These are phyloP conservation scores for Corbicula japonica DNA, from an alignment of 2,888 invertebrate genomes.

Conservation along the genomic window DNA sequence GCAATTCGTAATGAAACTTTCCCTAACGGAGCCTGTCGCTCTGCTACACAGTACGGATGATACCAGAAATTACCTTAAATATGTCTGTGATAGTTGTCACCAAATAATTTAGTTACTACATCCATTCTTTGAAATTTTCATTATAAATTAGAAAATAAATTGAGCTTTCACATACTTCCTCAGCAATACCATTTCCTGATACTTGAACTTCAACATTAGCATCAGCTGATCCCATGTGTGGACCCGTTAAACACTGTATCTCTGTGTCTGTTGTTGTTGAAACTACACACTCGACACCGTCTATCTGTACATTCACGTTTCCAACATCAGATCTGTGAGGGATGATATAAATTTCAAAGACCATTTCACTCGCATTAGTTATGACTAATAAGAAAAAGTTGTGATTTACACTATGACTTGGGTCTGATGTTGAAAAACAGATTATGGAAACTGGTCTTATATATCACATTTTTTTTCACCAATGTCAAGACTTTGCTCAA, in stretches of 20 bases:
- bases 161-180: conserved; percentile 64
- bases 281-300: conserved; percentile 65
- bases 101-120: background rate
- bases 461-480: too few relatives aligned
- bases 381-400: too few relatives aligned
- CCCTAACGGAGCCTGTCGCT: background rate
- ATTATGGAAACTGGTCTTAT: too few relatives aligned
- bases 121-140: background rate
- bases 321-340: conserved; percentile 7
- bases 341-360: background rate
- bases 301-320: conserved; percentile 17
- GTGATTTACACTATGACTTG: too few relatives aligned
- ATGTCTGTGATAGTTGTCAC: background rate
- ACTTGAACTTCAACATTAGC: conserved; percentile 74
- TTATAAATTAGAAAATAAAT: background rate
- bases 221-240: conserved; percentile 64
- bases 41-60: background rate
- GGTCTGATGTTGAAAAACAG: too few relatives aligned
- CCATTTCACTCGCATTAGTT: too few relatives aligned
- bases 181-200: conserved; percentile 73
- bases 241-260: conserved; percentile 77
- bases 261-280: conserved; percentile 61
- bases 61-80: background rate
- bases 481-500: too few relatives aligned
- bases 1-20: background rate